Base-by-base conservation (phyloP, 92 coral and sea anemone genomes). In the Parazoanthus darwini region DNA sequence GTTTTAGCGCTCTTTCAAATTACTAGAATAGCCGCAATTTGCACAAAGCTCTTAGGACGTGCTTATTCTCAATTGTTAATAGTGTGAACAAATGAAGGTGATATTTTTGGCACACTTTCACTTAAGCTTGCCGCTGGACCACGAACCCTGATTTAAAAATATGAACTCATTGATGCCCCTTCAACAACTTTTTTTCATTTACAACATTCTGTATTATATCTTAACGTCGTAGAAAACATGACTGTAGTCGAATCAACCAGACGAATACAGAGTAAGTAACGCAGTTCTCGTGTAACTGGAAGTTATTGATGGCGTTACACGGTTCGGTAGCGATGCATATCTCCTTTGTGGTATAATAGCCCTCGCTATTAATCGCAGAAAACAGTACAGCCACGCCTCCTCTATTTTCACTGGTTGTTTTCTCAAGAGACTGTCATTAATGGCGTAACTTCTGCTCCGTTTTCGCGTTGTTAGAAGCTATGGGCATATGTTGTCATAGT, bases 71-170 rank as follows among this genome's bases (percentile, higher is more conserved):
- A 20, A 74, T 14, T 37, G 46, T 35, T 16, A 36, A 74, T 4
- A 74, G 38, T 74, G 29, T 20, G 50, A 44, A 44, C 50, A 44
- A 44, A 44, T 80, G 29, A 36, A 81, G 35, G 18, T 10, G 86
- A 82, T 82, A 82, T 82, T 59, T 65, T 81, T 63, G 72, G 85
- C 85, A 63, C 50, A 54, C 29, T 35, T 58, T 80, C 38, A 48
- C 44, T 26, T 63, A 58, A 58, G 51, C 9, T 10, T 39, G 42
- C 42, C 4, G 82, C 14, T 5, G 15, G 35, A 50, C 33, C 77
- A 22, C 76, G 39, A 71, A 71, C 42, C n/a, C 36, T 2, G 33
- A 37, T 71, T 72, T 72, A 72, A 46, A 74, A 26, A 33, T 74
- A 35, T 6, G 8, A 33, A 14, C 36, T 36, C 14, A 37, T 74